Conservation (phyloP, 2,113 vertebrate species). For the Megaptera novaeangliae region DNA sequence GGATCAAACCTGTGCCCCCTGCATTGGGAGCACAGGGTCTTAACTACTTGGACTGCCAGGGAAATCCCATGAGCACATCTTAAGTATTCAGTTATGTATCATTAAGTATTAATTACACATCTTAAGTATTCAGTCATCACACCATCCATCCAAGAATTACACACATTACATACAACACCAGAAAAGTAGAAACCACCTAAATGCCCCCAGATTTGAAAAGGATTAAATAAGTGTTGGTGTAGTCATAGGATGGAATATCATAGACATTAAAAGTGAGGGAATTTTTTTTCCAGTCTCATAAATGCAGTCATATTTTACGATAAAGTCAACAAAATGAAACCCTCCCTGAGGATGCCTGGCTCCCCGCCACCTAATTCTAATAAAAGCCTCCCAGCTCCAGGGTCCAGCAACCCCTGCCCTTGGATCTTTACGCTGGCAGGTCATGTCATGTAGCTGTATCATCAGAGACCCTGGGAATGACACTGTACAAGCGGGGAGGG, state of each 20-base stretch:
- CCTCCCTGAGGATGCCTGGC: not conserved
- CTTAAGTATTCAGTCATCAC: not conserved
- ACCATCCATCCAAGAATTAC: not conserved
- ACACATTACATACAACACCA: not conserved
- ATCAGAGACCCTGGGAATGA: not conserved
- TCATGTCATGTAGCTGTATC: not conserved
- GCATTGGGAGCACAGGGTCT: no score
- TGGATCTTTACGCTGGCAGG: not conserved
- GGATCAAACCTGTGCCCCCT: no score
- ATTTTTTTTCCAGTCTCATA: not conserved
- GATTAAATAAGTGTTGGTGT: not conserved
- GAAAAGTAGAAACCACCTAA: not conserved
- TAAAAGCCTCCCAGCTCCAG: not conserved
- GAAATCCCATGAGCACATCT: not conserved
- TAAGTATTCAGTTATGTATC: not conserved
- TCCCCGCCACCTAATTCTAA: not conserved
- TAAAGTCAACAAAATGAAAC: not conserved
- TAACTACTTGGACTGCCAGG: no score
- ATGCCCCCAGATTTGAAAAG: not conserved
- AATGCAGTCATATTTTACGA: not conserved
- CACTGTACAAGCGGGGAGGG: not conserved
- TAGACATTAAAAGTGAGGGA: not conserved
- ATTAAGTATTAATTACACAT: not conserved
- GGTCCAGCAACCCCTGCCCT: not conserved
- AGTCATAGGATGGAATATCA: not conserved